Percentiles rank a stretch among this genome's conserved stretches.
phyloP scores from a whole-genome alignment of 1,140 invertebrate species.

The Zaprionus camerounensis region DNA sequence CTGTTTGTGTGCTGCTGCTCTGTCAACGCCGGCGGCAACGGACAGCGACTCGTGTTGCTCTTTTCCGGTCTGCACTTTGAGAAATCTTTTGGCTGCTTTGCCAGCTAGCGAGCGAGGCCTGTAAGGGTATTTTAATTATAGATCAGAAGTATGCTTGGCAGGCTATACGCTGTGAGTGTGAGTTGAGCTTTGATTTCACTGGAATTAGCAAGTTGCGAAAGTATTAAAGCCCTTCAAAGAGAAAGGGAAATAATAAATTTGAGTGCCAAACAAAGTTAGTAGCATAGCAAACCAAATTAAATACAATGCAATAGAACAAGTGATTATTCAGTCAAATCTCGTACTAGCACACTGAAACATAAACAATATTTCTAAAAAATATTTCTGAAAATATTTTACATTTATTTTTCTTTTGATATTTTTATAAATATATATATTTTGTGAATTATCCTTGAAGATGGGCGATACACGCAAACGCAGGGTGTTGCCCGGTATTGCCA shows the following conservation, averaged over 20 bases:
- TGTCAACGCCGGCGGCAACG: conserved; percentile 59
- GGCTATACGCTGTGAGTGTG: not conserved
- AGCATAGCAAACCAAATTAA: not conserved
- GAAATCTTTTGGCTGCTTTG: conserved; percentile 49
- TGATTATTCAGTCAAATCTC: too few species aligned
- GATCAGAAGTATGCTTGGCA: conserved; percentile 1
- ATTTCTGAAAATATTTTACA: too few species aligned
- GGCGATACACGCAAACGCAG: too few species aligned
- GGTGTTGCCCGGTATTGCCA: too few species aligned
- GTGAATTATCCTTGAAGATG: too few species aligned
- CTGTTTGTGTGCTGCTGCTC: conserved; percentile 50
- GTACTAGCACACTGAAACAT: not conserved
- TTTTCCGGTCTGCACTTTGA: conserved; percentile 64
- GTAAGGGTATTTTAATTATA: conserved; percentile 11
- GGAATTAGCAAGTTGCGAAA: conserved; percentile 1
- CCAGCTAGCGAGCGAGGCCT: conserved; percentile 8
- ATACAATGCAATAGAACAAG: not conserved
- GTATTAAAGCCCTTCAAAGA: not conserved
- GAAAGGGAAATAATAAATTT: not conserved
- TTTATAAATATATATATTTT: too few species aligned
- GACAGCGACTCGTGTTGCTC: conserved; percentile 51
- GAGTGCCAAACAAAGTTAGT: not conserved
- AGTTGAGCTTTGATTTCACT: not conserved
- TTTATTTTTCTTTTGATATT: too few species aligned
- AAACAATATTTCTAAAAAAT: too few species aligned